Evolutionary conservation across 1,140 invertebrate genomes (phyloP), one percentile per base, ranked within the genome.

Genomic region (Microplitis mediator): DNA sequence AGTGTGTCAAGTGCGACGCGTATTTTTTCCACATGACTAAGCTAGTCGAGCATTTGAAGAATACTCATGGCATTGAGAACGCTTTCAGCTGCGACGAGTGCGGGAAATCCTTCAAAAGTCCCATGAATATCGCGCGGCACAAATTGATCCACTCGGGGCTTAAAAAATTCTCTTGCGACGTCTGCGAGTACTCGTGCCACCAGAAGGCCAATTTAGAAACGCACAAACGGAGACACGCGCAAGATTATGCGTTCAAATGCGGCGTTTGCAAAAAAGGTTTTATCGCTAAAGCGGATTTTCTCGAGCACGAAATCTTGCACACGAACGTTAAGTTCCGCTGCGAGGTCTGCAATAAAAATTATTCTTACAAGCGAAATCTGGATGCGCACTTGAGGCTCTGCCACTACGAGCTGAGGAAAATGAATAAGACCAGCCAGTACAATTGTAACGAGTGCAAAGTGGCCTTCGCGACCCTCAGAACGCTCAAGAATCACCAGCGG

Each of bases 151-250:
- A 90, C 84, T 90, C 90, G 0, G 91, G 91, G 66, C 89, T 92
- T 75, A 94, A 93, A 79, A 90, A 90, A 34, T 92, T 89, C 79
- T 82, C 89, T 68, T 91, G 90, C 78, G 89, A 90, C 71, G 79
- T 90, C 65, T 91, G 90, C 79, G 87, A 87, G n/a, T 85, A 84
- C 60, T 72, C 73, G 16, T 84, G 84, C 16, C 82, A 83, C 35
- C 85, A 86, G 60, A 82, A 81, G 36, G 81, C 81, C 11, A 84
- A 84, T n/a, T 71, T 88, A 5, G 82, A 85, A 32, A 80, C 77
- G 54, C 88, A 88, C 72, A 76, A 79, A 35, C 78, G 85, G 0
- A 75, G 83, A 2, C 87, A 88, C 76, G 90, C 89, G 0, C 86
- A 86, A 45, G 82, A 89, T 71, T 82, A 84, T 76, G 77, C 80